Conservation (phyloP, 1,140 invertebrate species). For the Reticulitermes speratus region DNA sequence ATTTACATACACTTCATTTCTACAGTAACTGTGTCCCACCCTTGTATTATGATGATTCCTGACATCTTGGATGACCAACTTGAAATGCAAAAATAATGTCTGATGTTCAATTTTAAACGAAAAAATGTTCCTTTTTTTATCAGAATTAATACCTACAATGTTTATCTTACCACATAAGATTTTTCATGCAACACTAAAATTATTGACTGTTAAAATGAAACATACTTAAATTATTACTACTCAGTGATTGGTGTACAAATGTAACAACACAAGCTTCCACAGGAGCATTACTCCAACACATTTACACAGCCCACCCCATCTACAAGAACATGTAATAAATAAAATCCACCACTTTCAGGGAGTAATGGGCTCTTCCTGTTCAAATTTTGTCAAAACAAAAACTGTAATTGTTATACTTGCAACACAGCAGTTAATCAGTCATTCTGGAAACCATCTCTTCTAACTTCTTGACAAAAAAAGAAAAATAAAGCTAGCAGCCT, state of each 20-base stretch:
- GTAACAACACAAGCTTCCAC: background rate
- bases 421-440: background rate
- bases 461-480: background rate
- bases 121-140: background rate
- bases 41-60: background rate
- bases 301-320: background rate
- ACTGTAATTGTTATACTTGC: background rate
- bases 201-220: background rate
- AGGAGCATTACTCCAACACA: background rate
- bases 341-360: background rate
- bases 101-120: background rate
- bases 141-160: background rate
- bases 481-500: background rate
- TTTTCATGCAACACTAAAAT: background rate
- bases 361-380: background rate
- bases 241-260: background rate
- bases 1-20: background rate
- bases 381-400: constrained; percentile 3
- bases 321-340: background rate
- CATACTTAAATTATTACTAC: background rate
- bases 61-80: background rate
- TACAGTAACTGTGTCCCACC: background rate
- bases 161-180: background rate
- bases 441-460: background rate
- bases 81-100: background rate